A percentile compares a stretch with the other conserved stretches of the same genome.
phyloP scores from a whole-genome alignment of 2,113 vertebrate species.

The Rousettus leschenaultii region DNA sequence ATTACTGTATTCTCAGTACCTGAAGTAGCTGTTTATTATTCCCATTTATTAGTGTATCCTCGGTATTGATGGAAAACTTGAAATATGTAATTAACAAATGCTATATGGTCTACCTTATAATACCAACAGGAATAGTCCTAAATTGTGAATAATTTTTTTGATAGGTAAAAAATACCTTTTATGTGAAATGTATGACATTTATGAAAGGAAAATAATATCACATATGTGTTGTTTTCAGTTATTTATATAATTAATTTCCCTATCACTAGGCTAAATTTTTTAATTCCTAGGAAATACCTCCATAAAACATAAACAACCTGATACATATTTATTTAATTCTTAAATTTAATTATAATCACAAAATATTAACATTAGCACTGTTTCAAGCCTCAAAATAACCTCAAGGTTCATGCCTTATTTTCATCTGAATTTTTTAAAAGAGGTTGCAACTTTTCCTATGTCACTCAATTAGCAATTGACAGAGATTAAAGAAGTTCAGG shows the following conservation, averaged over 20 bases:
- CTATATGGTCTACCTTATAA: neutral
- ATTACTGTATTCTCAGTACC: neutral
- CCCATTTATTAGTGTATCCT: neutral
- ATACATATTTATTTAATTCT: neutral
- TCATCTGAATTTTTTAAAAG: neutral
- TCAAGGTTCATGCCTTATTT: neutral
- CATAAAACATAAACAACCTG: neutral
- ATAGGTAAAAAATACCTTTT: neutral
- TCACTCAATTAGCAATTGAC: neutral
- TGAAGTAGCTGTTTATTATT: neutral
- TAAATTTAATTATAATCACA: neutral
- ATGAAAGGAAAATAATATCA: neutral
- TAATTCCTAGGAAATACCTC: neutral
- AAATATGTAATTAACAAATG: neutral
- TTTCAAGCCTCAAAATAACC: neutral
- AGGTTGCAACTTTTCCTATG: neutral
- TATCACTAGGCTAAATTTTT: neutral
- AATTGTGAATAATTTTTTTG: neutral
- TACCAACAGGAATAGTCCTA: neutral
- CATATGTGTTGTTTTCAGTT: neutral
- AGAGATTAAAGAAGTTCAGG: neutral
- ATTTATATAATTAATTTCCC: neutral
- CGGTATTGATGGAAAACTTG: neutral
- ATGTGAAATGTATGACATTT: neutral
- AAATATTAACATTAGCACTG: neutral